Evolutionary conservation across 2,888 invertebrate genomes (phyloP).

Genomic region (Deilephila elpenor): DNA sequence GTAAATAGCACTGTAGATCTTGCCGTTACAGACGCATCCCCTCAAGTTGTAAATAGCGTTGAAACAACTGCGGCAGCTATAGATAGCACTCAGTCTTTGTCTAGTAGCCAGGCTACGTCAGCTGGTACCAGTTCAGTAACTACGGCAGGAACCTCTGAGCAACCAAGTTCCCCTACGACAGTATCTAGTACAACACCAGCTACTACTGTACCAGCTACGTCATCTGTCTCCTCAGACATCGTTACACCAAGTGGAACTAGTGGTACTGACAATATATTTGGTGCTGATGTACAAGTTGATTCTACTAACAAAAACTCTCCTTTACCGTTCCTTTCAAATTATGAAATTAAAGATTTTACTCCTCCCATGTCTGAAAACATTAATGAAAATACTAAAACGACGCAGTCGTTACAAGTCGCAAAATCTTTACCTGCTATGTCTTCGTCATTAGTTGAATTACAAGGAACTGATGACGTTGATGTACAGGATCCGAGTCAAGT

Average conservation of each 20-base stretch:
- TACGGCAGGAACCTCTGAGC: constrained; percentile 32
- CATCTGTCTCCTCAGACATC: constrained; percentile 54
- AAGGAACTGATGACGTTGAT: constrained; percentile 50
- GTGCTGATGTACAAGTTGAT: constrained; percentile 40
- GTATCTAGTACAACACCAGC: constrained; percentile 38
- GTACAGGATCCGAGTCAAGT: constrained; percentile 64
- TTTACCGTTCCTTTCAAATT: constrained; percentile 70
- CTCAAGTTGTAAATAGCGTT: constrained; percentile 67
- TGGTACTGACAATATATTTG: constrained; percentile 42
- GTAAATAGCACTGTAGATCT: constrained; percentile 68
- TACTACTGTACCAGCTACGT: constrained; percentile 45
- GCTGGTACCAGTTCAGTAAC: constrained; percentile 39
- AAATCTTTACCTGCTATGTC: constrained; percentile 46
- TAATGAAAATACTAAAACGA: constrained; percentile 41
- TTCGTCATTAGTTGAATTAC: constrained; percentile 41
- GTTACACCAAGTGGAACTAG: constrained; percentile 48
- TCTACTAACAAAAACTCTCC: constrained; percentile 59
- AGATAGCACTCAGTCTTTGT: constrained; percentile 52
- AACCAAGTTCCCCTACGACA: constrained; percentile 36
- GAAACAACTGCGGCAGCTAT: constrained; percentile 47
- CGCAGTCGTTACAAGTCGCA: constrained; percentile 39
- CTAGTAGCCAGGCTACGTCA: constrained; percentile 57
- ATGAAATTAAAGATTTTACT: constrained; percentile 60
- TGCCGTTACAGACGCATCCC: constrained; percentile 48
- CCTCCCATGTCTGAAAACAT: constrained; percentile 36